phyloP scores from a whole-genome alignment of 2,113 vertebrate species.

The Spea bombifrons region DNA sequence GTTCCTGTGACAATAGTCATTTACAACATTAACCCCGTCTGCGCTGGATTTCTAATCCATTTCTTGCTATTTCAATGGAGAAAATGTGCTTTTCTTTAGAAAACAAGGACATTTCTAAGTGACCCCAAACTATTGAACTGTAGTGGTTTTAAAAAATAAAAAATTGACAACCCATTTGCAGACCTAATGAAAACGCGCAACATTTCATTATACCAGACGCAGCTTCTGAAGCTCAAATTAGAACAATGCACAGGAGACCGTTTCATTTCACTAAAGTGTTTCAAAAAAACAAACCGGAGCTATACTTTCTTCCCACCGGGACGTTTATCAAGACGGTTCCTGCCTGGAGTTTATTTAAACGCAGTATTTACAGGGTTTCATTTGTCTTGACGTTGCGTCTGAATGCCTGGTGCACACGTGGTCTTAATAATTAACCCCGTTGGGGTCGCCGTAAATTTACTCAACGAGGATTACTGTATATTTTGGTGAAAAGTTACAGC shows the following conservation, averaged over 20 bases:
- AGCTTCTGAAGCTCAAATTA: constrained; percentile 26
- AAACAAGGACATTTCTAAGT: too few relatives aligned
- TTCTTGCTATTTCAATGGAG: too few relatives aligned
- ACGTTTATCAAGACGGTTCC: constrained; percentile 24
- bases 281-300: not conserved
- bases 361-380: constrained; percentile 3
- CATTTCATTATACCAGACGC: constrained; percentile 10
- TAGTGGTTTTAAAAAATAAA: too few relatives aligned
- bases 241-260: constrained; percentile 4
- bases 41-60: too few relatives aligned
- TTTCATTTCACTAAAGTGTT: constrained; percentile 26
- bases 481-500: constrained; percentile 12
- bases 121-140: too few relatives aligned
- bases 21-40: too few relatives aligned
- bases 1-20: too few relatives aligned
- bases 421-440: constrained; percentile 21
- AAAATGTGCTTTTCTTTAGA: too few relatives aligned
- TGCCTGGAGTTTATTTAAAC: constrained; percentile 14
- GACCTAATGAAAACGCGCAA: not conserved
- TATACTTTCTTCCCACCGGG: constrained; percentile 9
- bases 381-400: constrained; percentile 29
- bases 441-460: constrained; percentile 15
- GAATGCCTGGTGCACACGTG: not conserved
- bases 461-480: constrained; percentile 19
- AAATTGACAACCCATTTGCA: not conserved